Evolutionary conservation across 2,888 invertebrate genomes (phyloP), one percentile per base, ranked within the genome.

Genomic region (Agrilus cyanescens): DNA sequence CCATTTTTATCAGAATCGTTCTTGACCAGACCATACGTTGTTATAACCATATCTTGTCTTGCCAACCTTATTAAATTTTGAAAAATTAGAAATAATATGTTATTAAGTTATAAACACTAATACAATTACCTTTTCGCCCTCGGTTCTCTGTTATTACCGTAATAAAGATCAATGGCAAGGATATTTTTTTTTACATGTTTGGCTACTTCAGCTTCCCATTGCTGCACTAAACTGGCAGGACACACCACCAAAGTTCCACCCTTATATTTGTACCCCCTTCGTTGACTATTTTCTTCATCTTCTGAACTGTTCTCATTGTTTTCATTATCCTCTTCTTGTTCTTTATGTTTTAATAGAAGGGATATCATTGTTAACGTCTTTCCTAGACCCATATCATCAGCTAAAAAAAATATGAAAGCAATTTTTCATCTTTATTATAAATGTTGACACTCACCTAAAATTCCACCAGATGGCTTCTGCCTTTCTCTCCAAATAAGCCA

Each of bases 401-500:
- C 85, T 73, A 54, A 8, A 57, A 57, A 45, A 46, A 41, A 34
- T 10, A 34, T 45, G 44, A n/a, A 40, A 40, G 45, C 35, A 14
- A 40, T 29, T 44, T n/a, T 36, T 36, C 4, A 14, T 14, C 18
- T 4, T 16, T 7, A n/a, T 20, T 5, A 29, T 12, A 38, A 2
- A 29, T 38, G 8, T 14, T 18, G 15, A 12, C 36, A 4, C 12
- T 51, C 69, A 76, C 87, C 88, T 38, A 95, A 71, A 52, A 95
- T 85, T 12, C 95, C 95, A 1, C 93, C 91, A 30, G 80, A 67
- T 0, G 88, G 86, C 40, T 78, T 80, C 62, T 90, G 86, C n/a
- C 71, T 70, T 68, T 96, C 96, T 14, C 95, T 69, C 91, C 93
- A 95, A 14, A 73, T 57, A 56, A 96, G 70, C 94, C 95, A 96